phyloP scores from a whole-genome alignment of 2,797 vertebrate species.

The Phaenicophaeus curvirostris region DNA sequence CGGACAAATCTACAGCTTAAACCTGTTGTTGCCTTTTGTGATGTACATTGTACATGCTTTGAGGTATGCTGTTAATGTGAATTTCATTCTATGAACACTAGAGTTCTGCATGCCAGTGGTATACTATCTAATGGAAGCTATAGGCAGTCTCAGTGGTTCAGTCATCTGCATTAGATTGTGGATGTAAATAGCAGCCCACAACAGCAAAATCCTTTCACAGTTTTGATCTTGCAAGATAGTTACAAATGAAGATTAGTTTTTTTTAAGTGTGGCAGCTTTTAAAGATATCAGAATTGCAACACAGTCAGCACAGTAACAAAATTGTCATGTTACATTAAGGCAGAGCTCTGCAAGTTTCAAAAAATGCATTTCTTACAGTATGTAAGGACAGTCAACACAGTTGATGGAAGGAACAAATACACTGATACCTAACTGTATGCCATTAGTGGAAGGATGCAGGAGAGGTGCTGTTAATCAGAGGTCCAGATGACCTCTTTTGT shows the following conservation, averaged over 20 bases:
- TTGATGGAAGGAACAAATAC: constrained; percentile 5
- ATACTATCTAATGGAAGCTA: constrained; percentile 52
- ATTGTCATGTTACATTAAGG: background rate
- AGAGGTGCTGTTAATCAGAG: constrained; percentile 34
- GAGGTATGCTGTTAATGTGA: constrained; percentile 55
- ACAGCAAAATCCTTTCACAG: constrained; percentile 17
- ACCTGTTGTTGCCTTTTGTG: constrained; percentile 66
- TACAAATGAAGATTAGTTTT: constrained; percentile 11
- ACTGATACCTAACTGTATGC: background rate
- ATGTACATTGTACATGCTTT: constrained; percentile 64
- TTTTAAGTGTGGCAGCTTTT: constrained; percentile 25
- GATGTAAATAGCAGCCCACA: constrained; percentile 65
- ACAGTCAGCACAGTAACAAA: constrained; percentile 22
- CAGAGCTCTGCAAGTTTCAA: constrained; percentile 30
- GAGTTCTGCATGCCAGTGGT: constrained; percentile 69
- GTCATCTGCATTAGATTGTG: constrained; percentile 36
- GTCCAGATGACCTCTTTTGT: background rate
- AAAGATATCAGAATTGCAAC: constrained; percentile 29
- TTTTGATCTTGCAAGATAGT: constrained; percentile 37
- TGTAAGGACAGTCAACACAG: constrained; percentile 9
- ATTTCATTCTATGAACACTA: constrained; percentile 43
- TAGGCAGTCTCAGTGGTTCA: constrained; percentile 61
- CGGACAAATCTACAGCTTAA: constrained; percentile 50
- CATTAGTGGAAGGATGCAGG: constrained; percentile 17
- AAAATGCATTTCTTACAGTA: background rate